phyloP scores from a whole-genome alignment of 2,888 invertebrate species.

The Thereva unica region DNA sequence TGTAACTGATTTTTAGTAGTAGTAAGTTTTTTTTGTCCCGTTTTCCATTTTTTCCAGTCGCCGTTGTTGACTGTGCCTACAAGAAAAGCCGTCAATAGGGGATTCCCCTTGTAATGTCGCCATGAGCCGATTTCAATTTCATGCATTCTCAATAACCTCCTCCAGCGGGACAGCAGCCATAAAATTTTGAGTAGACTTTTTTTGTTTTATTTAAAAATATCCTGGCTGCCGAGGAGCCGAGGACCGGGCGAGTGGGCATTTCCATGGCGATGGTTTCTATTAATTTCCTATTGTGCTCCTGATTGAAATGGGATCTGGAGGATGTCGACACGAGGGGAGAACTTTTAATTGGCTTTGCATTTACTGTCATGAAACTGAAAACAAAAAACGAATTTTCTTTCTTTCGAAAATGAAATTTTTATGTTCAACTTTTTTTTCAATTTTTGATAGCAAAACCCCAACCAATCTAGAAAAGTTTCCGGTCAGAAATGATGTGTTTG shows the following conservation, averaged over 20 bases:
- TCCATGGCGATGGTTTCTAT: conserved; percentile 36
- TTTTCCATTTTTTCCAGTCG: too few species aligned
- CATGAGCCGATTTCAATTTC: conserved; percentile 39
- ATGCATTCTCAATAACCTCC: conserved; percentile 40
- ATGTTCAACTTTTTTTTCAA: conserved; percentile 26
- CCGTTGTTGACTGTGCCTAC: background rate
- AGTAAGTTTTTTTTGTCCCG: background rate
- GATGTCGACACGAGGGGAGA: conserved; percentile 19
- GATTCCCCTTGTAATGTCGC: conserved; percentile 32
- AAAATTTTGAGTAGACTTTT: background rate
- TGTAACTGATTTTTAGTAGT: conserved; percentile 28
- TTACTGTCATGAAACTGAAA: background rate
- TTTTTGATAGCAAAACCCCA: too few species aligned
- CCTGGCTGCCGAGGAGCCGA: conserved; percentile 1
- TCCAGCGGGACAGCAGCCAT: background rate
- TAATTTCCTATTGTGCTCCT: conserved; percentile 26
- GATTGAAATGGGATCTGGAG: conserved; percentile 22
- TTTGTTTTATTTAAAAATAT: conserved; percentile 2
- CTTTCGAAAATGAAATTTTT: background rate
- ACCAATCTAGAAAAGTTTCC: too few species aligned
- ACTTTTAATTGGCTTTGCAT: conserved; percentile 34
- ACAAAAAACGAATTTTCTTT: background rate
- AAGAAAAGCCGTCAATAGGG: conserved; percentile 12
- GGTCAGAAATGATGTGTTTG: too few species aligned
- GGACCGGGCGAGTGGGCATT: conserved; percentile 14